Percentiles rank a stretch among this genome's conserved stretches.
phyloP scores from a whole-genome alignment of 2,888 invertebrate species.

The Drosophila leonis region DNA sequence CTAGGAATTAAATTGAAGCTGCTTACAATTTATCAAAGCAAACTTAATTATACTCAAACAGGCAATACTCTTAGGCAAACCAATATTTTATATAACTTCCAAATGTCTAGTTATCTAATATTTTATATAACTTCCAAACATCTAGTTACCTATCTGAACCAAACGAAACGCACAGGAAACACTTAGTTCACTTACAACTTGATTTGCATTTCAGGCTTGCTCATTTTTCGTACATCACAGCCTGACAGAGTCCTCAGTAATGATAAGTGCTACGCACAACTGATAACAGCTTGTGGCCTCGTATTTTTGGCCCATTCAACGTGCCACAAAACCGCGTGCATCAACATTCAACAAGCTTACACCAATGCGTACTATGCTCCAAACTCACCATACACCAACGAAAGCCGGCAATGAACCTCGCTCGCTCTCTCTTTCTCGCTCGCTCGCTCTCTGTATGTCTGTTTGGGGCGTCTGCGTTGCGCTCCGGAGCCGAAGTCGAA shows the following conservation, averaged over 20 bases:
- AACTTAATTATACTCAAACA: too few species aligned
- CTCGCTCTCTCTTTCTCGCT: conserved; percentile 16
- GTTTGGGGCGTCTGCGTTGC: conserved; percentile 52
- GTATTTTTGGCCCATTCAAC: conserved; percentile 26
- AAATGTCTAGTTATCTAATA: too few species aligned
- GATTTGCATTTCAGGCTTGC: background rate
- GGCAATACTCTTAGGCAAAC: too few species aligned
- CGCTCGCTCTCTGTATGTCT: conserved; percentile 8
- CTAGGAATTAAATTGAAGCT: too few species aligned
- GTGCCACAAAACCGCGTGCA: conserved; percentile 22
- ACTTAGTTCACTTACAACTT: background rate
- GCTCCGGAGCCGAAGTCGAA: conserved; percentile 35
- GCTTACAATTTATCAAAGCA: too few species aligned
- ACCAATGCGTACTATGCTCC: conserved; percentile 55
- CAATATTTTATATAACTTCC: too few species aligned
- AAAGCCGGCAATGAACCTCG: conserved; percentile 60
- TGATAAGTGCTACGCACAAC: conserved; percentile 44
- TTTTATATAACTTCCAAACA: background rate
- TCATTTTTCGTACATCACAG: background rate
- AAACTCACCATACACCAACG: conserved; percentile 74
- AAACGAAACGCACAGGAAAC: background rate
- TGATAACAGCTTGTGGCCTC: conserved; percentile 55
- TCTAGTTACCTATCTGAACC: background rate
- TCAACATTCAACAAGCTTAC: conserved; percentile 64
- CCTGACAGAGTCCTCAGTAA: conserved; percentile 1